Percentiles rank a stretch among this genome's conserved stretches.
These are phyloP conservation scores for Chionodraco myersi DNA, from an alignment of 2,113 vertebrate species.

Conservation along the genomic window DNA sequence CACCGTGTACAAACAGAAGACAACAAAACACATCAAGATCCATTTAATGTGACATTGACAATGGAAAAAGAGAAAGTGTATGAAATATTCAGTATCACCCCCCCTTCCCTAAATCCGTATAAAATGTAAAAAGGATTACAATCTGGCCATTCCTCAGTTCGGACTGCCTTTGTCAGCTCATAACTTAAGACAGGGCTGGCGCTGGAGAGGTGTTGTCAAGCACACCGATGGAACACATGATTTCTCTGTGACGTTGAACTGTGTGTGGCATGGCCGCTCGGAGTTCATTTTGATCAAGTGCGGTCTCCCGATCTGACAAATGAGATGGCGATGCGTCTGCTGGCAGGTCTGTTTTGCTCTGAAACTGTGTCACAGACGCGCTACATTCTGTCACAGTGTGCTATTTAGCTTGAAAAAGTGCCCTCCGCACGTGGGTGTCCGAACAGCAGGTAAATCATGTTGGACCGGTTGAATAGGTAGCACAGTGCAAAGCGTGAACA, in stretches of 20 bases:
- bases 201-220: slow-evolving; percentile 34
- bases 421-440: slow-evolving; percentile 30
- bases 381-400: slow-evolving; percentile 49
- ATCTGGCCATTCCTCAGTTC: background rate
- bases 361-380: slow-evolving; percentile 61
- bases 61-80: slow-evolving; percentile 52
- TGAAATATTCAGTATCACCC: slow-evolving; percentile 57
- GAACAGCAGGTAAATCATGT: slow-evolving; percentile 43
- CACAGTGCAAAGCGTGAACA: slow-evolving; percentile 21
- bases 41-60: slow-evolving; percentile 80
- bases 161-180: background rate
- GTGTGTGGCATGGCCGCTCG: slow-evolving; percentile 3
- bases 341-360: slow-evolving; percentile 76
- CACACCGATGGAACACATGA: slow-evolving; percentile 37
- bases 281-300: slow-evolving; percentile 46
- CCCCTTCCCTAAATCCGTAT: slow-evolving; percentile 39
- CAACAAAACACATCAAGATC: slow-evolving; percentile 73
- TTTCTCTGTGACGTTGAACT: slow-evolving; percentile 27
- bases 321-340: slow-evolving; percentile 55
- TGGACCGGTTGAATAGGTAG: slow-evolving; percentile 19
- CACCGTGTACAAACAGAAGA: slow-evolving; percentile 70
- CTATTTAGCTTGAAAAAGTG: slow-evolving; percentile 48
- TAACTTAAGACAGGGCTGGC: slow-evolving; percentile 28
- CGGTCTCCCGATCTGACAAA: slow-evolving; percentile 45
- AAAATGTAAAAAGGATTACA: slow-evolving; percentile 33